Conservation (phyloP, 2,888 invertebrate species). For the Dendrolimus pini region DNA sequence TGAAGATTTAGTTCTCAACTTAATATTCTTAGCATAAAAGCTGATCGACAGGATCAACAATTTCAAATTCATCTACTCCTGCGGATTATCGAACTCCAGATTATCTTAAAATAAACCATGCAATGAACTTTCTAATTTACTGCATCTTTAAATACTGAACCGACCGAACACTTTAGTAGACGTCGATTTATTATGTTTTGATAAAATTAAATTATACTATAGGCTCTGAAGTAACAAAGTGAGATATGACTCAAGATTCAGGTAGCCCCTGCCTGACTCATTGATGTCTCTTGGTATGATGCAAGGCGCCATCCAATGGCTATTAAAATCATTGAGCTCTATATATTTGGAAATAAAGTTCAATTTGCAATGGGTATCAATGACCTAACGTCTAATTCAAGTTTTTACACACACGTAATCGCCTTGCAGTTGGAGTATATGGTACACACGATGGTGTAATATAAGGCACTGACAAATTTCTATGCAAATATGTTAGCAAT, state of each 20-base stretch:
- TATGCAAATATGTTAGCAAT: constrained; percentile 36
- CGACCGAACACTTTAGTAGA: no score
- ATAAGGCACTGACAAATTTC: constrained; percentile 13
- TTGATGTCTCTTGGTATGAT: constrained; percentile 44
- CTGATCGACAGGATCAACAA: no score
- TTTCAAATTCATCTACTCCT: background rate
- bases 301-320: constrained; percentile 6
- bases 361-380: constrained; percentile 21
- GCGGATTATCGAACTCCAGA: background rate
- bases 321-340: background rate
- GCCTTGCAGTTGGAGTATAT: constrained; percentile 58
- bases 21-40: no score
- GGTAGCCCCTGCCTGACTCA: constrained; percentile 45
- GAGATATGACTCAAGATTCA: constrained; percentile 5
- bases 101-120: no score
- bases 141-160: no score
- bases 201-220: no score
- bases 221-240: no score
- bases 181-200: no score
- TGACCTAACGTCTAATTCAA: constrained; percentile 16
- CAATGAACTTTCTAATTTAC: no score
- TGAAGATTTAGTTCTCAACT: no score
- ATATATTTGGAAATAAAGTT: constrained; percentile 19
- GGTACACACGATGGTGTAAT: constrained; percentile 45
- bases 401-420: constrained; percentile 34